A percentile compares a stretch with the other conserved stretches of the same genome.
Evolutionary conservation across 2,888 invertebrate genomes (phyloP).

Genomic region (Eretmocerus hayati): DNA sequence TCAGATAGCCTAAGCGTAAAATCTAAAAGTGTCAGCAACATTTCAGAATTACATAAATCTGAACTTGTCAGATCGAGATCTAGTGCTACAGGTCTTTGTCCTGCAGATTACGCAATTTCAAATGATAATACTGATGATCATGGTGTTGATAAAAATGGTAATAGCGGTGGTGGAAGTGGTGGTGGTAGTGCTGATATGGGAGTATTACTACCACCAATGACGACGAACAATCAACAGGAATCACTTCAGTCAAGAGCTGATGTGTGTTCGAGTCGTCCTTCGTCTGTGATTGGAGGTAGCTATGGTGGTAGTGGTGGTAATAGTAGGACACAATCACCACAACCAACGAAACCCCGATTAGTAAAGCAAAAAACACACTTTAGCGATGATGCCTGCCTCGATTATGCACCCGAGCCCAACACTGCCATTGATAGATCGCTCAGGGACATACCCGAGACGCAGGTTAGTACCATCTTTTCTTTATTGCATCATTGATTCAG

Average conservation of each 20-base stretch:
- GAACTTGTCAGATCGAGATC: constrained; percentile 69
- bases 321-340: neutral
- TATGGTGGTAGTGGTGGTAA: too few species aligned
- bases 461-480: constrained; percentile 25
- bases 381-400: constrained; percentile 51
- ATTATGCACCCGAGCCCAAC: constrained; percentile 30
- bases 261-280: neutral
- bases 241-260: neutral
- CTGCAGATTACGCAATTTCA: too few species aligned
- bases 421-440: constrained; percentile 55
- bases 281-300: neutral
- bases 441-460: constrained; percentile 54
- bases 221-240: constrained; percentile 27
- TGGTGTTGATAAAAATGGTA: too few species aligned
- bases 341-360: constrained; percentile 57
- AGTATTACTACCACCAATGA: too few species aligned
- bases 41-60: constrained; percentile 66
- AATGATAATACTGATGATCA: too few species aligned
- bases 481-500: too few species aligned
- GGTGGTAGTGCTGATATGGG: neutral
- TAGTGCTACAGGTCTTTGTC: constrained; percentile 51
- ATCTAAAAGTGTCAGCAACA: constrained; percentile 78
- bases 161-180: neutral
- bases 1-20: constrained; percentile 53
- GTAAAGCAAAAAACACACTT: constrained; percentile 83